These are phyloP conservation scores for Diceros bicornis DNA, from an alignment of 2,797 vertebrate species.

Conservation along the genomic window DNA sequence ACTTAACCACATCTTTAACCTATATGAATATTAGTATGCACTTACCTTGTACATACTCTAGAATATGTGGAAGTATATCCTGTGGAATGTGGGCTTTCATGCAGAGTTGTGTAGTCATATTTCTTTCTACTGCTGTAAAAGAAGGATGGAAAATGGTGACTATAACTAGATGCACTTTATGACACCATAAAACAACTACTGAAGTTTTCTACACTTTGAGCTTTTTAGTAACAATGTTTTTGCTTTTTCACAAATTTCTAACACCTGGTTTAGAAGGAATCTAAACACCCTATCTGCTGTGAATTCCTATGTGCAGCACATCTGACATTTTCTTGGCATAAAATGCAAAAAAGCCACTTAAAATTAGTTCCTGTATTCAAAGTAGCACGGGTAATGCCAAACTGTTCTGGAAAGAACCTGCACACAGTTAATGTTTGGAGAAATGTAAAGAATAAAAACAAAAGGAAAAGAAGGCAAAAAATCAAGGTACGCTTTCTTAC, in stretches of 20 bases:
- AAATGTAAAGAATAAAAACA: constrained; percentile 39
- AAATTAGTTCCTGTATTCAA: constrained; percentile 60
- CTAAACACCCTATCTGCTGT: not conserved
- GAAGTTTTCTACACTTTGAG: not conserved
- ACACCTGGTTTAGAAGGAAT: not conserved
- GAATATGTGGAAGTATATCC: not conserved
- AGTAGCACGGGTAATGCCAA: constrained; percentile 8
- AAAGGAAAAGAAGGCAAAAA: constrained; percentile 48
- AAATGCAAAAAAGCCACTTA: constrained; percentile 51
- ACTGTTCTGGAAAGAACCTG: constrained; percentile 22
- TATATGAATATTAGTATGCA: not conserved
- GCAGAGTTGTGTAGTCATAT: not conserved
- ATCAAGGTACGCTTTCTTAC: not conserved
- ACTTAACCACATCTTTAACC: not conserved
- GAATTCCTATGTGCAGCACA: not conserved
- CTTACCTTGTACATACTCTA: not conserved
- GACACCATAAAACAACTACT: not conserved
- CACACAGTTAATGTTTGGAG: not conserved
- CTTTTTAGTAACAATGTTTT: not conserved
- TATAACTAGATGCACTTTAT: not conserved
- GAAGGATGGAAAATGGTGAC: not conserved
- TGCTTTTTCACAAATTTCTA: constrained; percentile 24
- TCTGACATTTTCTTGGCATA: constrained; percentile 44
- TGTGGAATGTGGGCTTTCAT: not conserved
- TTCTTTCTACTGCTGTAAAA: not conserved